Percentiles rank a stretch among this genome's conserved stretches.
These are phyloP conservation scores for Dicyrtomina minuta DNA, from an alignment of 2,888 invertebrate genomes.

Conservation along the genomic window DNA sequence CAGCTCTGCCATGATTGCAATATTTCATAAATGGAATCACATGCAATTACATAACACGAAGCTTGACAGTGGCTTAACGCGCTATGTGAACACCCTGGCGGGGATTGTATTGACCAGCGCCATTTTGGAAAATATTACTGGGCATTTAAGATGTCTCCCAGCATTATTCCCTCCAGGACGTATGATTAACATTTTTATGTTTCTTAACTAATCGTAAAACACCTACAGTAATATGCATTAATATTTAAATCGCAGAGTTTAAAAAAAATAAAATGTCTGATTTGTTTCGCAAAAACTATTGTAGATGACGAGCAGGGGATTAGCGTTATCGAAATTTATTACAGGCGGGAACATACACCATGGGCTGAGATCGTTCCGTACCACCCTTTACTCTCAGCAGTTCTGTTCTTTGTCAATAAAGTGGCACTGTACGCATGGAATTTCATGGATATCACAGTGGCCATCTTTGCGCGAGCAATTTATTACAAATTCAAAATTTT, in stretches of 20 bases:
- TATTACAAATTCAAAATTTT: no score
- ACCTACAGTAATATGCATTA: no score
- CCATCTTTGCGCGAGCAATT: slow-evolving; percentile 21
- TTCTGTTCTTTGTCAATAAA: slow-evolving; percentile 18
- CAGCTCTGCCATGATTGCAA: not conserved
- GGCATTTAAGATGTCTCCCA: no score
- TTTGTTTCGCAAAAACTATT: no score
- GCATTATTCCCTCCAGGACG: no score
- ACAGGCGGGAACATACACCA: no score
- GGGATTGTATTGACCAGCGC: slow-evolving; percentile 15
- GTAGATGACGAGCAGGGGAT: no score
- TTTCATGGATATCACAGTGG: slow-evolving; percentile 20
- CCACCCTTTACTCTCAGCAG: not conserved
- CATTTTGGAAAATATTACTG: slow-evolving; percentile 22
- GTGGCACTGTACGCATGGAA: slow-evolving; percentile 27
- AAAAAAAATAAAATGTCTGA: no score
- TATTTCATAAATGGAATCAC: slow-evolving; percentile 12
- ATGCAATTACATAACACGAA: not conserved
- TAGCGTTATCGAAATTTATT: not conserved
- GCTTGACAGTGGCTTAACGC: not conserved
- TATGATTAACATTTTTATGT: no score
- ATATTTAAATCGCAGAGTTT: no score
- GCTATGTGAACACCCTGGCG: not conserved
- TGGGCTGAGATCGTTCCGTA: slow-evolving; percentile 25
- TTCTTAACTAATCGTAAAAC: no score